Conservation (phyloP, 1,140 invertebrate species). For the Patella vulgata region DNA sequence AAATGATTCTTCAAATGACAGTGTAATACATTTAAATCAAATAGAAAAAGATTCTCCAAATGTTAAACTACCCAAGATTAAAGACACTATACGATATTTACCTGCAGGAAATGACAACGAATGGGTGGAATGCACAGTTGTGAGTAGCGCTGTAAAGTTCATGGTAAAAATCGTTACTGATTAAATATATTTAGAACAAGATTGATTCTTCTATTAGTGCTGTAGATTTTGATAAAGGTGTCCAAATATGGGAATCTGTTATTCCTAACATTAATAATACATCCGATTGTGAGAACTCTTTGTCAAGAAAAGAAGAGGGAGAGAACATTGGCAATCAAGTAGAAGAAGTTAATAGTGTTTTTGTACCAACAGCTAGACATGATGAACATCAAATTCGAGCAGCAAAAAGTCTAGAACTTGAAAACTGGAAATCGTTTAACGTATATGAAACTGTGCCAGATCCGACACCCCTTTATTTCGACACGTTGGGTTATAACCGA, state of each 20-base stretch:
- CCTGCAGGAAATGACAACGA: no score
- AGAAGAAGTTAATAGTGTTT: neutral
- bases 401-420: neutral
- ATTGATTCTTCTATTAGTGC: neutral
- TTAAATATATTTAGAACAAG: neutral
- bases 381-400: neutral
- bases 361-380: neutral
- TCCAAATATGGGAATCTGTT: no score
- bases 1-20: no score
- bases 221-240: no score
- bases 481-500: conserved; percentile 3
- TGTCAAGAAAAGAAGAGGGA: no score
- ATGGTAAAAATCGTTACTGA: neutral
- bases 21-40: no score
- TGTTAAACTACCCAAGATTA: no score
- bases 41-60: no score
- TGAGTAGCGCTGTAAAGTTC: neutral
- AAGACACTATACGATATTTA: no score
- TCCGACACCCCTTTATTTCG: neutral
- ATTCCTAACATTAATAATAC: neutral
- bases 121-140: neutral
- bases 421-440: conserved; percentile 1
- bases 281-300: neutral
- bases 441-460: conserved; percentile 4
- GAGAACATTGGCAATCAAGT: neutral